Conservation (phyloP, 2,797 vertebrate genomes). For the Sandelia bainsii region DNA sequence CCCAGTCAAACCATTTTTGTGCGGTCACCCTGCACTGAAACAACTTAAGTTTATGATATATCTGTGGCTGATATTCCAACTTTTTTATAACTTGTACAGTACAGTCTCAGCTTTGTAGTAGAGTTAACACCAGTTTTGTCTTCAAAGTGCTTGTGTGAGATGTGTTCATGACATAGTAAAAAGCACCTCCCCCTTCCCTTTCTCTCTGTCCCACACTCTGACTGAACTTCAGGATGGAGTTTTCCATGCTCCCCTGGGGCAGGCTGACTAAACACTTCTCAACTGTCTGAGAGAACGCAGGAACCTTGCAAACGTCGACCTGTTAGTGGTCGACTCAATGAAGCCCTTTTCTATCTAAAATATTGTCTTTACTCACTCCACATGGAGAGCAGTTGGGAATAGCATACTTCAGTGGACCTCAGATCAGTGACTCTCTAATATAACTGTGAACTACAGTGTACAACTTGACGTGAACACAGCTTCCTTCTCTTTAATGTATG, state of each 20-base stretch:
- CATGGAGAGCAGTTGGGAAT: constrained; percentile 66
- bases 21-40: no score
- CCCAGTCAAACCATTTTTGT: constrained; percentile 7
- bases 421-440: neutral
- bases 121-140: neutral
- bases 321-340: constrained; percentile 38
- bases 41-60: no score
- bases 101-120: constrained; percentile 13
- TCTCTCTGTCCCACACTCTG: constrained; percentile 11
- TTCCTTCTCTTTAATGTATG: constrained; percentile 29
- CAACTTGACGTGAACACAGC: neutral
- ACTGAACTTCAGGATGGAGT: constrained; percentile 45
- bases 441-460: neutral
- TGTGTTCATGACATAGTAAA: constrained; percentile 42
- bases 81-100: neutral
- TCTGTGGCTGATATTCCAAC: neutral
- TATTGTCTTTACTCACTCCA: constrained; percentile 72
- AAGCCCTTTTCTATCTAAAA: constrained; percentile 63
- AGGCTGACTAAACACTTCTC: constrained; percentile 53
- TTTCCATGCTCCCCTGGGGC: constrained; percentile 53
- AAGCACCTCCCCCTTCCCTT: neutral
- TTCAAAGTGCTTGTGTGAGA: constrained; percentile 12
- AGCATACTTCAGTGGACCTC: constrained; percentile 47
- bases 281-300: constrained; percentile 58
- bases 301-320: constrained; percentile 44